Conservation (phyloP, 2,888 invertebrate species). For the Cantharis nigra region DNA sequence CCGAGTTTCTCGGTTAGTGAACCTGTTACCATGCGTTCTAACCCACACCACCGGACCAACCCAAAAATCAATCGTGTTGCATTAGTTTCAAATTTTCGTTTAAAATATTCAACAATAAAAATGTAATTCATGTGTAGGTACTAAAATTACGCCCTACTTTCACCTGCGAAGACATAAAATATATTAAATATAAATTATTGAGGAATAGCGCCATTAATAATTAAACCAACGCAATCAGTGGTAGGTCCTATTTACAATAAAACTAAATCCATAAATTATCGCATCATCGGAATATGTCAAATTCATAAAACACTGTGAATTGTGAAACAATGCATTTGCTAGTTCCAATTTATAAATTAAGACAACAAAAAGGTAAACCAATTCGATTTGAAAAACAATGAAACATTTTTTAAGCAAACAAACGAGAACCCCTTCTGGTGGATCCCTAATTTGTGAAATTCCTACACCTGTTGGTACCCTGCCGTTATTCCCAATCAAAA, state of each 20-base stretch:
- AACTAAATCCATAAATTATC: neutral
- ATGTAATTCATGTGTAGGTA: neutral
- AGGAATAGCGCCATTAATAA: conserved; percentile 7
- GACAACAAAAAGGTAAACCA: neutral
- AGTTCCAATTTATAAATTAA: neutral
- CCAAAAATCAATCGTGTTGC: neutral
- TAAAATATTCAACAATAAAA: neutral
- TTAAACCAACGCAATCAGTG: conserved; percentile 22
- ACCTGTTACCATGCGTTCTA: neutral
- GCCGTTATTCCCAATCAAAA: neutral
- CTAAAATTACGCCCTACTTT: conserved; percentile 15
- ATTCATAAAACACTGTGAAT: neutral
- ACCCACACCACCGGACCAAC: neutral
- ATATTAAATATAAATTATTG: conserved; percentile 17
- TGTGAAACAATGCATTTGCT: neutral
- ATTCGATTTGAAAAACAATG: neutral
- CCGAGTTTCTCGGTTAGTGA: neutral
- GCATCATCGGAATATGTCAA: neutral
- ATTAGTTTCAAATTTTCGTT: neutral
- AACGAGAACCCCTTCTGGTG: neutral
- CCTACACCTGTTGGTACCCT: neutral
- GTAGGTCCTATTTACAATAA: conserved; percentile 13
- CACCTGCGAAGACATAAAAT: conserved; percentile 4
- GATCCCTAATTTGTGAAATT: neutral
- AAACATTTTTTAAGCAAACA: neutral